Conservation (phyloP, 1,140 invertebrate species). For the Tetramorium simillimum region DNA sequence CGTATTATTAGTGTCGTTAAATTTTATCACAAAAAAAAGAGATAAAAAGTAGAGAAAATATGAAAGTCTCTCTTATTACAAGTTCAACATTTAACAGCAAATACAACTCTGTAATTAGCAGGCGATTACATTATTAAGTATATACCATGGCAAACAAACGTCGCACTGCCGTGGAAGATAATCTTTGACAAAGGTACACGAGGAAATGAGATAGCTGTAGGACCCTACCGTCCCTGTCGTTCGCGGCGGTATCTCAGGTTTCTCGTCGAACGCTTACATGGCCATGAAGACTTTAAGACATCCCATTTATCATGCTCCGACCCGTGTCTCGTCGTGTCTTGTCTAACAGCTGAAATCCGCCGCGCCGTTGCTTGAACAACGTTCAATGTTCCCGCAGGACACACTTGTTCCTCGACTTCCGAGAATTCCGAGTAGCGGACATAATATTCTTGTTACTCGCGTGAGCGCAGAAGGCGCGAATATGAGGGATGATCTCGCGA, state of each 20-base stretch:
- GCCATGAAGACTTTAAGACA: conserved; percentile 3
- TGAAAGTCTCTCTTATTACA: not conserved
- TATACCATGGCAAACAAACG: not conserved
- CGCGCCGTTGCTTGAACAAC: not conserved
- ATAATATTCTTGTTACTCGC: conserved; percentile 24
- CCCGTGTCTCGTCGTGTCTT: conserved; percentile 22
- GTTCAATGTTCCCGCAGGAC: conserved; percentile 40
- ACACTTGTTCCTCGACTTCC: not conserved
- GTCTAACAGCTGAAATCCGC: conserved; percentile 19
- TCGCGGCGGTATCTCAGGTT: not conserved
- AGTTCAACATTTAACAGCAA: not conserved
- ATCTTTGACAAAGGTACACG: not conserved
- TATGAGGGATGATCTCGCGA: not conserved
- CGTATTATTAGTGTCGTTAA: not conserved
- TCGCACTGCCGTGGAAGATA: not conserved
- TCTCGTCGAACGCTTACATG: conserved; percentile 23
- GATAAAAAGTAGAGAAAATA: not conserved
- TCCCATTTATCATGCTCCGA: conserved; percentile 31
- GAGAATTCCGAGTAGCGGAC: conserved; percentile 10
- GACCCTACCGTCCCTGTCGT: not conserved
- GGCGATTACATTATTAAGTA: not conserved
- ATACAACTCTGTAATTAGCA: not conserved
- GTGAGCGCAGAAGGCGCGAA: not conserved
- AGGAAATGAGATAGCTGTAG: not conserved
- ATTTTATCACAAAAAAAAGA: not conserved